Evolutionary conservation across 2,888 invertebrate genomes (phyloP).

Genomic region (Leptopterna dolabrata): DNA sequence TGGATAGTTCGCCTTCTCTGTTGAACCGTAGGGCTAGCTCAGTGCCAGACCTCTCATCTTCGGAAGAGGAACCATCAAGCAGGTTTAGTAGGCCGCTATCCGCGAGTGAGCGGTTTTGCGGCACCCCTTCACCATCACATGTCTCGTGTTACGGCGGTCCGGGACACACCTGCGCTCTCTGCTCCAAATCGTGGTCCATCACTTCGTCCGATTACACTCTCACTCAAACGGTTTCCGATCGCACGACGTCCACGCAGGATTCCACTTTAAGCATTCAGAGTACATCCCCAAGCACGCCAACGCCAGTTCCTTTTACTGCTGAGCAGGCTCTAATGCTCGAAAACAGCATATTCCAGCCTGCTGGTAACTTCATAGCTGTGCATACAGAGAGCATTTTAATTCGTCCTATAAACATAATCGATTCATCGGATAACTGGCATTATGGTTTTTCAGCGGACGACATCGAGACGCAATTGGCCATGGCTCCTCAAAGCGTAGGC

Average conservation of each 20-base stretch:
- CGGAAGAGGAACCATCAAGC: neutral
- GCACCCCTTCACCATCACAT: slow-evolving; percentile 56
- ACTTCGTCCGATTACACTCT: slow-evolving; percentile 59
- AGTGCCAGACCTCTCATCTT: slow-evolving; percentile 49
- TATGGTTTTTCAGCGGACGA: slow-evolving; percentile 50
- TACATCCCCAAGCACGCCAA: slow-evolving; percentile 55
- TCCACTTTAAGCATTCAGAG: slow-evolving; percentile 62
- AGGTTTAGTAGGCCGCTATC: slow-evolving; percentile 37
- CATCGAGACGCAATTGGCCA: slow-evolving; percentile 35
- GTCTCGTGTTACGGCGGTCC: slow-evolving; percentile 50
- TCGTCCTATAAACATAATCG: slow-evolving; percentile 32
- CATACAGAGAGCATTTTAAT: slow-evolving; percentile 54
- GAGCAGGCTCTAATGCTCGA: slow-evolving; percentile 47
- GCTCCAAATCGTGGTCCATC: slow-evolving; percentile 50
- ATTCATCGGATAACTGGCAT: slow-evolving; percentile 44
- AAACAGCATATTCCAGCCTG: slow-evolving; percentile 44
- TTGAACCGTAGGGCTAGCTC: slow-evolving; percentile 44
- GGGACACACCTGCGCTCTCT: slow-evolving; percentile 45
- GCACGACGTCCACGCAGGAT: slow-evolving; percentile 63
- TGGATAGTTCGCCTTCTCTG: slow-evolving; percentile 53
- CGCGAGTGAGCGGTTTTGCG: slow-evolving; percentile 28
- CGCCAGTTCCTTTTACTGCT: slow-evolving; percentile 51
- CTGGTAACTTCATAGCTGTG: slow-evolving; percentile 34
- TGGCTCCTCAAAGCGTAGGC: slow-evolving; percentile 32
- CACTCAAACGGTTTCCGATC: slow-evolving; percentile 62